Conservation (phyloP, 2,797 vertebrate species). For the Micropoecilia bifurca region DNA sequence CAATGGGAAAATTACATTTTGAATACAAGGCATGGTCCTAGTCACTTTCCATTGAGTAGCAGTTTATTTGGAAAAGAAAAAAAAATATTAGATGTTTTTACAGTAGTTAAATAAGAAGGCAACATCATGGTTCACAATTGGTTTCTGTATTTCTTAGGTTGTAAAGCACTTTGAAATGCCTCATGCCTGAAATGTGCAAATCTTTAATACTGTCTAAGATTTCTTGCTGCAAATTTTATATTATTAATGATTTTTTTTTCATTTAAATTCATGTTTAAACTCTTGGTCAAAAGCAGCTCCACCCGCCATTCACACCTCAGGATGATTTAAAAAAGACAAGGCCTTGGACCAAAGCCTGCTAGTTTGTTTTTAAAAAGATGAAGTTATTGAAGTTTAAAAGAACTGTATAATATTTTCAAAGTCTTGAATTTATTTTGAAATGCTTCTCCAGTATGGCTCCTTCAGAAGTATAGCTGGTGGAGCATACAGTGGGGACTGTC, state of each 20-base stretch:
- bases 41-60: neutral
- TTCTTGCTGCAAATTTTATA: neutral
- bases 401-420: no score
- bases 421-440: no score
- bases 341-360: no score
- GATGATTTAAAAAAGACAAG: no score
- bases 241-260: neutral
- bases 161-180: no score
- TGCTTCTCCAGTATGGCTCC: no score
- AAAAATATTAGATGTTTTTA: neutral
- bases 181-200: neutral
- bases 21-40: neutral
- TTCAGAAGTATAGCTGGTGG: neutral
- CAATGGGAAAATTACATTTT: neutral
- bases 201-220: neutral
- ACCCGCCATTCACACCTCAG: no score
- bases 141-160: no score
- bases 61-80: neutral
- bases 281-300: neutral
- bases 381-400: no score
- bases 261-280: neutral
- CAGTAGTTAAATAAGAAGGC: neutral
- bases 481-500: neutral
- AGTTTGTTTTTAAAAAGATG: no score
- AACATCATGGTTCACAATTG: neutral